Conservation (phyloP, 2,797 vertebrate genomes). For the Macroramphosus scolopax region DNA sequence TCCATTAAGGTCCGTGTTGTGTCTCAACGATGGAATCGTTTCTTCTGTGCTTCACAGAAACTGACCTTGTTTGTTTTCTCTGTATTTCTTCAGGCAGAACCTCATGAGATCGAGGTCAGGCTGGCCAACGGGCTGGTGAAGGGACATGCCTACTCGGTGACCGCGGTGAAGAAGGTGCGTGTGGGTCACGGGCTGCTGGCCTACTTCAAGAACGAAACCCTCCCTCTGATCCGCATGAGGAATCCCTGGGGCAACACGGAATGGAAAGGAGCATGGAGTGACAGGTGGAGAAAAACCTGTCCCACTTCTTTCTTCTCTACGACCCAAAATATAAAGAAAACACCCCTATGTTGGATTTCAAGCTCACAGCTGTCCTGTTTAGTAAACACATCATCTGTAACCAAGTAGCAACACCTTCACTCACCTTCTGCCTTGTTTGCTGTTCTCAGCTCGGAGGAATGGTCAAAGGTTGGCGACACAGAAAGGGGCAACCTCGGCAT, state of each 20-base stretch:
- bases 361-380: too few relatives aligned
- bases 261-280: slow-evolving; percentile 93
- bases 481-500: slow-evolving; percentile 85
- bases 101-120: slow-evolving; percentile 73
- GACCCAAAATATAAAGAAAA: too few relatives aligned
- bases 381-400: too few relatives aligned
- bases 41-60: background rate
- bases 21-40: background rate
- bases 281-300: slow-evolving; percentile 76
- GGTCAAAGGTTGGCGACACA: slow-evolving; percentile 83
- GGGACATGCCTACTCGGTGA: slow-evolving; percentile 92
- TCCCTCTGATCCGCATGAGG: slow-evolving; percentile 90
- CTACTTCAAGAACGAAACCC: slow-evolving; percentile 83
- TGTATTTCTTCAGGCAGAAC: slow-evolving; percentile 66
- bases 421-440: too few relatives aligned
- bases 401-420: too few relatives aligned
- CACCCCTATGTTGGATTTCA: too few relatives aligned
- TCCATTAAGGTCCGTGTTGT: slow-evolving; percentile 80
- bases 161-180: slow-evolving; percentile 82
- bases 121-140: slow-evolving; percentile 82
- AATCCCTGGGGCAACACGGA: slow-evolving; percentile 94
- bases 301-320: too few relatives aligned
- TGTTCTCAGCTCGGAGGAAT: slow-evolving; percentile 86
- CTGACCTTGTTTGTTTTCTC: background rate
- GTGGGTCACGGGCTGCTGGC: slow-evolving; percentile 82